Evolutionary conservation across 2,888 invertebrate species (phyloP).

Genomic region (Netelia fuscicornis): DNA sequence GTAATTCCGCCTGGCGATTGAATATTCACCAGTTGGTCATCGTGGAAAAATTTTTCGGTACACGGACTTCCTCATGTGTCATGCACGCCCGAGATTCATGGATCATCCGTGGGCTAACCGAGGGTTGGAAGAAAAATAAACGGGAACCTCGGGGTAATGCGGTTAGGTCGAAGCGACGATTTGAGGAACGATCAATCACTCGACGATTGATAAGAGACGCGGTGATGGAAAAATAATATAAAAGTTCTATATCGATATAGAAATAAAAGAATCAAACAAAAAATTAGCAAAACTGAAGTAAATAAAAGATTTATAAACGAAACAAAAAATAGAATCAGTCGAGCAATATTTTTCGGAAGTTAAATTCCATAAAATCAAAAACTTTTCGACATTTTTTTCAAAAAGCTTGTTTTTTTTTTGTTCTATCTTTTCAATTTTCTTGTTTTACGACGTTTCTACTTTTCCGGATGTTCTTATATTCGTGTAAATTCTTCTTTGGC

Average conservation of each 20-base stretch:
- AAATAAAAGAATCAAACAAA: neutral
- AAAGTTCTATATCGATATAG: neutral
- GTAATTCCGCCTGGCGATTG: too few species aligned
- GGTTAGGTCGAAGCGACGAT: slow-evolving; percentile 8
- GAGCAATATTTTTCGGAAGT: neutral
- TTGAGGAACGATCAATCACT: slow-evolving; percentile 31
- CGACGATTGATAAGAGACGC: neutral
- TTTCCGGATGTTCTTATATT: neutral
- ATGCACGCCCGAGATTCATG: slow-evolving; percentile 8
- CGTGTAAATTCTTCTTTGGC: neutral
- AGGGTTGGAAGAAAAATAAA: slow-evolving; percentile 39
- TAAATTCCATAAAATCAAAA: neutral
- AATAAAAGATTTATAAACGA: too few species aligned
- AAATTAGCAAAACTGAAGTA: too few species aligned
- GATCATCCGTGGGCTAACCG: slow-evolving; percentile 17
- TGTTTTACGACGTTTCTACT: neutral
- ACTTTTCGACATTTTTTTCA: neutral
- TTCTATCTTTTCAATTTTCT: neutral
- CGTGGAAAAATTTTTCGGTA: slow-evolving; percentile 16
- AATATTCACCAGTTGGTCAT: slow-evolving; percentile 32
- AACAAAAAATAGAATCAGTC: neutral
- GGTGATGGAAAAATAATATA: neutral
- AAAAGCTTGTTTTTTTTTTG: too few species aligned
- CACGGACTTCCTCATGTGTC: neutral
- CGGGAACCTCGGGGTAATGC: neutral